Evolutionary conservation across 2,888 invertebrate genomes (phyloP).

Genomic region (Argyresthia albistria): DNA sequence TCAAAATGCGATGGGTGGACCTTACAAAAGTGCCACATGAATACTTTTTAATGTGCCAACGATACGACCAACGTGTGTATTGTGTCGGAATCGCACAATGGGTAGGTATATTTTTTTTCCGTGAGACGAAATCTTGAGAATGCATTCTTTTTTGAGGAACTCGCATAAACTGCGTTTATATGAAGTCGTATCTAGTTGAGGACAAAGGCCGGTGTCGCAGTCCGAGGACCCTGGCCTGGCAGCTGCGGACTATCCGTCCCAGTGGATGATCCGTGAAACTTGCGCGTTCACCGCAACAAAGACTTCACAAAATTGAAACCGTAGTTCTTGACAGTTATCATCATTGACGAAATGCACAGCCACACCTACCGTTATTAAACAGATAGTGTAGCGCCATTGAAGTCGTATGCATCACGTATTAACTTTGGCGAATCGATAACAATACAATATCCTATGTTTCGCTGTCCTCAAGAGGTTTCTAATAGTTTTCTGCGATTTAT

Average conservation of each 20-base stretch:
- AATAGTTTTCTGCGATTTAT: constrained; percentile 45
- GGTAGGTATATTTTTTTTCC: constrained; percentile 42
- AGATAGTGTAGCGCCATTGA: constrained; percentile 30
- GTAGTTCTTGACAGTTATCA: constrained; percentile 30
- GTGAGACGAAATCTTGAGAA: constrained; percentile 56
- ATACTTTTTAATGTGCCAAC: constrained; percentile 71
- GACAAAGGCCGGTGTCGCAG: constrained; percentile 55
- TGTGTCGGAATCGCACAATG: constrained; percentile 39
- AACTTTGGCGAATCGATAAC: constrained; percentile 37
- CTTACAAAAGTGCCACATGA: constrained; percentile 64
- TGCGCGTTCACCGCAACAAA: constrained; percentile 40
- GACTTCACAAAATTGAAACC: constrained; percentile 47
- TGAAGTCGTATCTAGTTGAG: constrained; percentile 58
- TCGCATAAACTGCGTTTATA: constrained; percentile 69
- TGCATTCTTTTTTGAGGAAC: constrained; percentile 50
- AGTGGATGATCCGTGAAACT: constrained; percentile 53
- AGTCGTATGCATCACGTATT: constrained; percentile 28
- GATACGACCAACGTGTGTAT: constrained; percentile 62
- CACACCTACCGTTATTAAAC: constrained; percentile 52
- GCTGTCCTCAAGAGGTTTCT: constrained; percentile 42
- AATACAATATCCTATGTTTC: constrained; percentile 28
- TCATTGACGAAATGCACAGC: constrained; percentile 35
- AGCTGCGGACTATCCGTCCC: constrained; percentile 50
- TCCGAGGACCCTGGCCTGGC: constrained; percentile 49
- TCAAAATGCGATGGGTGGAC: constrained; percentile 46